Percentiles rank a stretch among this genome's conserved stretches.
phyloP scores from a whole-genome alignment of 2,113 vertebrate species.

The Myrmecophaga tridactyla region DNA sequence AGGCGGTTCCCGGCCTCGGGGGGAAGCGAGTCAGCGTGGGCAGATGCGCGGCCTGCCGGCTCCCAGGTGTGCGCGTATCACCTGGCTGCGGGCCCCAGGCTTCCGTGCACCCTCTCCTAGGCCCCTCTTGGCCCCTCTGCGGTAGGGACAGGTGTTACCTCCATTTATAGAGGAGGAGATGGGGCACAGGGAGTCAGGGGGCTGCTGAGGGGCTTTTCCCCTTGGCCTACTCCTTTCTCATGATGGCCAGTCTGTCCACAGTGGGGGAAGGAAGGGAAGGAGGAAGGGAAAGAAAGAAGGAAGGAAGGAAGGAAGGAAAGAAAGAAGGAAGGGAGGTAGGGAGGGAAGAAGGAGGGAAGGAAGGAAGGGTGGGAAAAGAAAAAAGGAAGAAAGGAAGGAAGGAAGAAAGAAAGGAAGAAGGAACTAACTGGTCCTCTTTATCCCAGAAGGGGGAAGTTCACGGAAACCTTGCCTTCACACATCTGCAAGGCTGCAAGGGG shows the following conservation, averaged over 20 bases:
- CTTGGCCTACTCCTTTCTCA: neutral
- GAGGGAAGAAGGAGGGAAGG: neutral
- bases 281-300: neutral
- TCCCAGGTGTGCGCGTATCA: neutral
- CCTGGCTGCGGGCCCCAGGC: no score
- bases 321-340: neutral
- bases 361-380: neutral
- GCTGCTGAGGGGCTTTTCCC: rapidly evolving
- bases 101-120: neutral
- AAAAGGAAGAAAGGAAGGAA: neutral
- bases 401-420: neutral
- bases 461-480: neutral
- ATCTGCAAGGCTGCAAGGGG: neutral
- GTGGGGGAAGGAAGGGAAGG: neutral
- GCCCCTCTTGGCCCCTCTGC: neutral
- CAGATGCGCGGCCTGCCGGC: neutral
- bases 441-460: neutral
- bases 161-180: neutral
- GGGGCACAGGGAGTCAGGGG: rapidly evolving
- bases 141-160: neutral
- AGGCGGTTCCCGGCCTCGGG: no score
- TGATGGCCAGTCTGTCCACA: no score
- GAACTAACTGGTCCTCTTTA: neutral
- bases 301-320: no score
- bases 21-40: no score